These are phyloP conservation scores for Semnornis frantzii DNA, from an alignment of 2,113 vertebrate species.

Conservation along the genomic window DNA sequence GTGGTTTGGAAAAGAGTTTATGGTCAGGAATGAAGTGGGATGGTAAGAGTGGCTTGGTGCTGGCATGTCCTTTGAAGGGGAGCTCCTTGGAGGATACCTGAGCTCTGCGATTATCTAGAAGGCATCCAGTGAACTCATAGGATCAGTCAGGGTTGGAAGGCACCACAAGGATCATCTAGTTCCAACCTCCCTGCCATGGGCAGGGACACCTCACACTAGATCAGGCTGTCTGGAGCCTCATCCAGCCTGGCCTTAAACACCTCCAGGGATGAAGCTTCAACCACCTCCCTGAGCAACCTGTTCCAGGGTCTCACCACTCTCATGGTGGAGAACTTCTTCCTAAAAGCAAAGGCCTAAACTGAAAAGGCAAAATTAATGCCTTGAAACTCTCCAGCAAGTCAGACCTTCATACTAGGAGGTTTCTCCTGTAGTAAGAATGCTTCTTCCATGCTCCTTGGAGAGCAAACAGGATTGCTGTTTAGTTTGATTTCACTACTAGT, in stretches of 20 bases:
- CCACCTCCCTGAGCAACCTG: too few species aligned
- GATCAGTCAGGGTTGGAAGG: too few species aligned
- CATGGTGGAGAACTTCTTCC: too few species aligned
- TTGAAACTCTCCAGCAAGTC: neutral
- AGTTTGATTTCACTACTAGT: neutral
- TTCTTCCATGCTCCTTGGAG: neutral
- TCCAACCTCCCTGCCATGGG: too few species aligned
- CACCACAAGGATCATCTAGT: too few species aligned
- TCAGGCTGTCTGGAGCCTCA: too few species aligned
- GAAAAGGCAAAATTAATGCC: neutral
- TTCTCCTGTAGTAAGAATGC: neutral
- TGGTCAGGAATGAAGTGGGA: accelerated
- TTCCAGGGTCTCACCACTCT: too few species aligned
- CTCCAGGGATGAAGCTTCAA: too few species aligned
- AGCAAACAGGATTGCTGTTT: neutral
- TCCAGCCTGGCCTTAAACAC: too few species aligned
- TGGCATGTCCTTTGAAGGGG: accelerated
- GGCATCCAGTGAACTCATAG: neutral
- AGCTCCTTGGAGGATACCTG: neutral
- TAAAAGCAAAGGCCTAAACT: neutral
- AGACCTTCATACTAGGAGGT: neutral
- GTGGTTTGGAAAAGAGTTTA: neutral
- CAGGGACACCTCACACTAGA: too few species aligned
- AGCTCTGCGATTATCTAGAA: neutral
- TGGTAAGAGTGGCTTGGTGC: accelerated